Conservation (phyloP, 2,113 vertebrate species). For the Neodontobutis hainanensis region DNA sequence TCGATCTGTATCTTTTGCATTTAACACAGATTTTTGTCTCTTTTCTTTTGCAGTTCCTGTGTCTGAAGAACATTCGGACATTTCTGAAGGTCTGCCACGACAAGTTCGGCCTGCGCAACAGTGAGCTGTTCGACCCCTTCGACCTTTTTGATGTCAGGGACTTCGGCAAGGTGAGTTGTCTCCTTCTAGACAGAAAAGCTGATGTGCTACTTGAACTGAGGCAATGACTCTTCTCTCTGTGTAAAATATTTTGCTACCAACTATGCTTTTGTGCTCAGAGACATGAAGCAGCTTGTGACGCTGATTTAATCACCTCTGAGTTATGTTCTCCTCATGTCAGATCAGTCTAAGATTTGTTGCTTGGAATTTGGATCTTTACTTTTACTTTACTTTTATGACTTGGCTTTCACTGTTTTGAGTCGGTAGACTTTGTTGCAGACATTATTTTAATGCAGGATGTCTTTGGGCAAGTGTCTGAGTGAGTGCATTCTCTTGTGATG, state of each 20-base stretch:
- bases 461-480: not conserved
- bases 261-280: not conserved
- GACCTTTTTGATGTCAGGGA: conserved; percentile 98
- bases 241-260: too few species aligned
- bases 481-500: not conserved
- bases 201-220: not conserved
- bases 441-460: not conserved
- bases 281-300: conserved; percentile 19
- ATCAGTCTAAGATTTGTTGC: not conserved
- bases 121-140: conserved; percentile 96
- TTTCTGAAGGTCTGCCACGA: conserved; percentile 98
- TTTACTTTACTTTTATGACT: not conserved
- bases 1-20: not conserved
- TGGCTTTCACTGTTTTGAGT: not conserved
- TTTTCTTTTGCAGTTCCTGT: conserved; percentile 86
- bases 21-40: not conserved
- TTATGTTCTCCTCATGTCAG: conserved; percentile 14
- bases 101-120: conserved; percentile 92
- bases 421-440: not conserved
- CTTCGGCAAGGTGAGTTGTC: conserved; percentile 94
- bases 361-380: conserved; percentile 7
- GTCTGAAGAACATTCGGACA: conserved; percentile 96
- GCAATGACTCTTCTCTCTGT: not conserved
- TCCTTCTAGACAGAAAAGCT: not conserved
- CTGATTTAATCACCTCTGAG: not conserved